phyloP scores from a whole-genome alignment of 2,797 vertebrate species.

The Chelmon rostratus region DNA sequence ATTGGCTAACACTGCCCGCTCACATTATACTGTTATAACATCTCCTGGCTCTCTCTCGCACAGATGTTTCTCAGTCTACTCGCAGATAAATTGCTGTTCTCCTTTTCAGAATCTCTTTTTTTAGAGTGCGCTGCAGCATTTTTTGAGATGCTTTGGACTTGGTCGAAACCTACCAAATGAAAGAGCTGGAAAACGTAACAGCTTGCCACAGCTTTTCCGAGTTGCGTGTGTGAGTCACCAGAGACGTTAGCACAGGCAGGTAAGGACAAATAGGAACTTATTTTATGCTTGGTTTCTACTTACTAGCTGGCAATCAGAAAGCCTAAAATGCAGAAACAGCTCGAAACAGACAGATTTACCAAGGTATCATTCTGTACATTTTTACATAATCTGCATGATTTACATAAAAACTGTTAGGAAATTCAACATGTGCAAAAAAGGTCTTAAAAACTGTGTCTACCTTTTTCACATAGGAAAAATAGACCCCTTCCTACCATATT shows the following conservation, averaged over 20 bases:
- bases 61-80: conserved; percentile 1
- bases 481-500: conserved; percentile 8
- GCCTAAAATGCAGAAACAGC: not conserved
- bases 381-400: not conserved
- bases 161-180: not conserved
- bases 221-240: not conserved
- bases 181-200: not conserved
- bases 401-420: not conserved
- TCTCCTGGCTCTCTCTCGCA: not conserved
- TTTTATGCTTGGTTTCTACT: not conserved
- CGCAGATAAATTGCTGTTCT: not conserved
- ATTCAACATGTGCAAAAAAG: not conserved
- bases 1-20: conserved; percentile 5
- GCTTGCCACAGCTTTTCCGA: not conserved
- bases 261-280: not conserved
- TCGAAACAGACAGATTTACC: not conserved
- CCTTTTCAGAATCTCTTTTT: not conserved
- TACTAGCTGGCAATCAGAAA: not conserved
- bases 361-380: not conserved
- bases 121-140: not conserved
- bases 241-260: not conserved
- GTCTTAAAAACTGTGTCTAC: conserved; percentile 6
- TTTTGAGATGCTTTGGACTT: not conserved
- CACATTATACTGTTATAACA: not conserved
- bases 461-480: conserved; percentile 6